Evolutionary conservation across 2,888 invertebrate genomes (phyloP), one percentile per base, ranked within the genome.

Genomic region (Helicoverpa assulta): DNA sequence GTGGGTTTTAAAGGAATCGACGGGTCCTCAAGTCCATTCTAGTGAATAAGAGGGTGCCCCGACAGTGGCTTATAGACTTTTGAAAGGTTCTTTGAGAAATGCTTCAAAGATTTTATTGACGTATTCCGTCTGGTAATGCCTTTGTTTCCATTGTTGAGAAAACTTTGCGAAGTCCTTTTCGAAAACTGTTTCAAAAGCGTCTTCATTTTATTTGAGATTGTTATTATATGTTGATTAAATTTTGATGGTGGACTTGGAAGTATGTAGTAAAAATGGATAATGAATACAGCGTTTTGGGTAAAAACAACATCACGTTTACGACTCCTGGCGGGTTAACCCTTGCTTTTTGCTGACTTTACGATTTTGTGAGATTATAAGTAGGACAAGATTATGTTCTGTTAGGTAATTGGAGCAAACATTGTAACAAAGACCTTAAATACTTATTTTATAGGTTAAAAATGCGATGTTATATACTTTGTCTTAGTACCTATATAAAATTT

Each of bases 1-100:
- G 88, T 87, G 84, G 89, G 90, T 92, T 94, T 93, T 91, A 93
- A 94, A 93, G 91, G 91, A 93, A 94, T 93, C 90, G 92, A 88
- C 78, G 75, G 72, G 78, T 78, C 76, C 74, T 91, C 86, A 87
- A 91, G 90, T 87, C 87, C 86, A 88, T 91, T 93, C 91, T 85
- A 89, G 87, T 88, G 88, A 89, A 89, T 86, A 87, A 88, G 86
- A 86, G 81, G 84, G 82, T 79, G 74, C 70, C 83, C 85, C 87
- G 85, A 83, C 85, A 81, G 83, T 83, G 88, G 91, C 92, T 91
- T 90, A 91, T 87, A 88, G 88, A 90, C 90, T 90, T 90, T 88
- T 88, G 88, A 89, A 88, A 89, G 88, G 86, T 88, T 87, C 90
- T 89, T 89, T 91, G 90, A 90, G 86, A 86, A 88, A 88, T 85